Evolutionary conservation across 2,797 vertebrate genomes (phyloP).

Genomic region (Tenualosa ilisha): DNA sequence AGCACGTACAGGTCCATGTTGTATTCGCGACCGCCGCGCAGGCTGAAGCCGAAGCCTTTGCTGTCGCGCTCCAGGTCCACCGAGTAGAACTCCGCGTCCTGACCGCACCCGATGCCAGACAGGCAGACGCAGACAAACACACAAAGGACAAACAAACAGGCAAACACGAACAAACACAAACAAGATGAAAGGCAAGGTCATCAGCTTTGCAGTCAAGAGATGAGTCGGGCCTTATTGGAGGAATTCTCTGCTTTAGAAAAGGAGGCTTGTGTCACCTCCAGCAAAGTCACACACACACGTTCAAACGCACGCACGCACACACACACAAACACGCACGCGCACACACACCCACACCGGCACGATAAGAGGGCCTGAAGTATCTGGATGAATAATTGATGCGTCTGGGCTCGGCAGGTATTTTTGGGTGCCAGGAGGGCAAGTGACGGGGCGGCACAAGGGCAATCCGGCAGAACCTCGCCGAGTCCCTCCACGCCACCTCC

Average conservation of each 20-base stretch:
- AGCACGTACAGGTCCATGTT: conserved; percentile 99
- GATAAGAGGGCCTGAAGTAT: conserved; percentile 50
- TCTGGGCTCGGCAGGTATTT: conserved; percentile 39
- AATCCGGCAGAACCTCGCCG: conserved; percentile 34
- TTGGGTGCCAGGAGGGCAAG: conserved; percentile 45
- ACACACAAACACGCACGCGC: conserved; percentile 41
- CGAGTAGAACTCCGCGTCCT: conserved; percentile 94
- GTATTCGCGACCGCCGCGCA: conserved; percentile 94
- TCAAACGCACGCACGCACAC: background rate
- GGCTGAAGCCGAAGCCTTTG: conserved; percentile 98
- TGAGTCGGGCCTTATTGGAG: background rate
- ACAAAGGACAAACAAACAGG: background rate
- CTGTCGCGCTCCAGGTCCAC: conserved; percentile 95
- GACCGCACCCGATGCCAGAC: conserved; percentile 39
- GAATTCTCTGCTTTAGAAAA: conserved; percentile 53
- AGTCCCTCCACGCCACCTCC: background rate
- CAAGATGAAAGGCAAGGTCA: conserved; percentile 57
- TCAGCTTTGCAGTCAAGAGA: conserved; percentile 48
- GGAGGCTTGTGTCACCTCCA: conserved; percentile 64
- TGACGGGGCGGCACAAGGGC: conserved; percentile 60
- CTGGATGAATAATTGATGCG: conserved; percentile 73
- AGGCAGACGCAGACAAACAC: background rate
- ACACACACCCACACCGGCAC: conserved; percentile 40
- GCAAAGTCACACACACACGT: conserved; percentile 59
- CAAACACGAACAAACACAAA: conserved; percentile 29